Evolutionary conservation across 23 tunicate species (phyloP).

Genomic region (Halocynthia aurantium): DNA sequence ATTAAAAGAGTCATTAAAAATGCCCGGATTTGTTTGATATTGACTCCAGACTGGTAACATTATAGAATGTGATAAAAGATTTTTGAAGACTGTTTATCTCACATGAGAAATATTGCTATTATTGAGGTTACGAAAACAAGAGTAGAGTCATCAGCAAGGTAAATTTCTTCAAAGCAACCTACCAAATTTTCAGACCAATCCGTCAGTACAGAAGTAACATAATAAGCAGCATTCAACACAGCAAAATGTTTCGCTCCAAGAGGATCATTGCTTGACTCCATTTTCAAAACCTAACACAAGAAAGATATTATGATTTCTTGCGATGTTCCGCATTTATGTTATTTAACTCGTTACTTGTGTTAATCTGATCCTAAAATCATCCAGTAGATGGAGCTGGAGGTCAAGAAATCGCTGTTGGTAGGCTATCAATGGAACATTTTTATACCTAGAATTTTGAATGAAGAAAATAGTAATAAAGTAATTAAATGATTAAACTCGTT

Average conservation of each 20-base stretch:
- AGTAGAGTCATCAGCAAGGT: no score
- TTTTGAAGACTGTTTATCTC: no score
- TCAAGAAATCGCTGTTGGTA: conserved; percentile 73
- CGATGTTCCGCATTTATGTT: not conserved
- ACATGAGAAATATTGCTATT: no score
- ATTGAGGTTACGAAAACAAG: no score
- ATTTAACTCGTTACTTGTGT: conserved; percentile 44
- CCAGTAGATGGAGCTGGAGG: conserved; percentile 56
- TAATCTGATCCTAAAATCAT: conserved; percentile 78
- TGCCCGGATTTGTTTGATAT: no score
- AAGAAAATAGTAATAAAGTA: not conserved
- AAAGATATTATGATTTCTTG: not conserved
- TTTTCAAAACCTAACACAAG: conserved; percentile 12
- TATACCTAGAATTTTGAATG: conserved; percentile 43
- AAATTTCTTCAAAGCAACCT: not conserved
- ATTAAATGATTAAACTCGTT: not conserved
- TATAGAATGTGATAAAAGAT: no score
- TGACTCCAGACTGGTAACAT: no score
- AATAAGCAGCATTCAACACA: conserved; percentile 70
- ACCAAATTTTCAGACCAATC: conserved; percentile 97
- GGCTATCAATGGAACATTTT: conserved; percentile 39
- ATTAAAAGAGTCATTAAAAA: no score
- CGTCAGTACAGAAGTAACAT: conserved; percentile 47
- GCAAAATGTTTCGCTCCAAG: conserved; percentile 32
- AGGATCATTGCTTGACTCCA: conserved; percentile 16